Percentiles rank a stretch among this genome's conserved stretches.
Conservation (phyloP, 2,797 vertebrate species). For the Euthynnus affinis region DNA sequence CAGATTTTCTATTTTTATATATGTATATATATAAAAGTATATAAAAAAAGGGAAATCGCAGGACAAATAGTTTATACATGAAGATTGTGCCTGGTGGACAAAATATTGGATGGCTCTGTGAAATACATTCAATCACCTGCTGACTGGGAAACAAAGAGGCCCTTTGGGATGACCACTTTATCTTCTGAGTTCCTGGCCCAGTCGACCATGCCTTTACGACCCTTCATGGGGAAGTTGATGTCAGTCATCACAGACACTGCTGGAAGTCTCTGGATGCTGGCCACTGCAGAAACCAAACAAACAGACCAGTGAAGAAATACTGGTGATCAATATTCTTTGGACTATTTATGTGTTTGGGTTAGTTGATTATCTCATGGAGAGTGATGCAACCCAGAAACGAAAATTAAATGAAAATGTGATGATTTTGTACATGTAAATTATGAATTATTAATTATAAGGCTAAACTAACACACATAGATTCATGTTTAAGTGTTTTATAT, state of each 20-base stretch:
- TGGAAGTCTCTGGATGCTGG: slow-evolving; percentile 98
- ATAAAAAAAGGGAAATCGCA: too few species aligned
- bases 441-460: neutral
- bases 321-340: slow-evolving; percentile 43
- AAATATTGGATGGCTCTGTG: slow-evolving; percentile 22
- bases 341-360: slow-evolving; percentile 23
- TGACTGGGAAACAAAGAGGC: slow-evolving; percentile 95
- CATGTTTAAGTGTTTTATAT: neutral
- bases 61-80: neutral
- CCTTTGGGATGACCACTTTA: slow-evolving; percentile 98
- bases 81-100: slow-evolving; percentile 6
- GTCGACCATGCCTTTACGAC: slow-evolving; percentile 99
- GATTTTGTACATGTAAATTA: neutral
- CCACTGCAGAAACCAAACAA: slow-evolving; percentile 86
- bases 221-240: slow-evolving; percentile 99
- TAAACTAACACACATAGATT: neutral
- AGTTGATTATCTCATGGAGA: neutral
- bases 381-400: neutral
- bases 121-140: slow-evolving; percentile 84
- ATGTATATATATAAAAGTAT: too few species aligned
- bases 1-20: neutral
- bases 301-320: slow-evolving; percentile 33
- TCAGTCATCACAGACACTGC: slow-evolving; percentile 97
- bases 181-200: slow-evolving; percentile 99
- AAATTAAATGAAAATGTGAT: neutral